phyloP scores from a whole-genome alignment of 1,140 invertebrate species.

The Leptopilina boulardi region DNA sequence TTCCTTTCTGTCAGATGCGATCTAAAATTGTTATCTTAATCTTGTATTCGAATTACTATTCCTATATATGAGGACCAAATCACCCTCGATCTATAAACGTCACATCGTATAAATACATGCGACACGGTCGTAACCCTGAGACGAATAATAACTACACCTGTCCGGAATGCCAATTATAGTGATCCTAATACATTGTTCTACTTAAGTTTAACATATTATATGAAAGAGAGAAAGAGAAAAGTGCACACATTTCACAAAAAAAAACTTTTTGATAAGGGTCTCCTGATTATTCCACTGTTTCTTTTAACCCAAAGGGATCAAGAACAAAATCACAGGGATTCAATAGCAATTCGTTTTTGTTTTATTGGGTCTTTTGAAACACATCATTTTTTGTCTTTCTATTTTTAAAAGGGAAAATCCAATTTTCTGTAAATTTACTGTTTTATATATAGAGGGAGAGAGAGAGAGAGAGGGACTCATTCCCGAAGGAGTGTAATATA shows the following conservation, averaged over 20 bases:
- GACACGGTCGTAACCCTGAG: slow-evolving; percentile 14
- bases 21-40: background rate
- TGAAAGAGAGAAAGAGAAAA: background rate
- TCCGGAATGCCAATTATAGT: background rate
- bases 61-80: background rate
- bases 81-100: slow-evolving; percentile 18
- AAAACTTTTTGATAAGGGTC: background rate
- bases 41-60: background rate
- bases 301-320: background rate
- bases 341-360: background rate
- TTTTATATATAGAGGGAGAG: too few relatives aligned
- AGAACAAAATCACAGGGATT: background rate
- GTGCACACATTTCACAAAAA: background rate
- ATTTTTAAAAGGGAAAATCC: background rate
- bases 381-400: background rate
- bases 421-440: slow-evolving; percentile 3
- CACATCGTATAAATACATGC: slow-evolving; percentile 17
- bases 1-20: background rate
- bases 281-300: background rate
- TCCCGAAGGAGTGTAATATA: background rate
- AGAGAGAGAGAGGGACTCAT: too few relatives aligned
- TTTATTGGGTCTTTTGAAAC: background rate
- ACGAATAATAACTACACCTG: slow-evolving; percentile 19
- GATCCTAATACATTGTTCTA: slow-evolving; percentile 21
- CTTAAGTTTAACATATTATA: background rate